Base-by-base conservation (phyloP, 1,140 invertebrate species). In the Pseudomyrmex flavicornis region DNA sequence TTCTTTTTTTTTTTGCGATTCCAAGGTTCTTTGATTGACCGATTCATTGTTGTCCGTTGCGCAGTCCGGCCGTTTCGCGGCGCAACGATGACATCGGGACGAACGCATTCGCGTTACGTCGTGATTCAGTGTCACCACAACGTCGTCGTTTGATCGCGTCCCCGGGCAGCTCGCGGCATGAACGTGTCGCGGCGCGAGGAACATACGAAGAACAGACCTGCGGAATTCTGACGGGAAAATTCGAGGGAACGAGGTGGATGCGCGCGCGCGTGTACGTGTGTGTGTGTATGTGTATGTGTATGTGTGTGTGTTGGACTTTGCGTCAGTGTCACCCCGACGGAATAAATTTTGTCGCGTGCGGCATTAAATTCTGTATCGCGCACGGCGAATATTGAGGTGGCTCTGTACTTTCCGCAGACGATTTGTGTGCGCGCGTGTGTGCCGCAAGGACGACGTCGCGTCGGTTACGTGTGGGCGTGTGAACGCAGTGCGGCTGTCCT, bases 1-100 rank as follows among this genome's bases (percentile, higher is more conserved):
- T 74, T 7, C 13, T 74, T 7, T 35, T 35, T 35, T 7, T 35
- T 35, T 35, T 35, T 35, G 5, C 76, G 15, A 70, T 50, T 50
- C 22, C 54, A 72, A 80, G 65, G 17, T 72, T 17, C 20, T 50
- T 15, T 22, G n/a, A n/a, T n/a, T n/a, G n/a, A n/a, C n/a, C n/a
- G 66, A 70, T 80, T 17, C 65, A 58, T 77, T 65, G 50, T 80
- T 66, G 54, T 58, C 8, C 26, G 22, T 59, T 44, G 10, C 17
- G 35, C 54, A 22, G 44, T 26, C 20, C 20, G 17, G 10, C 2
- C 10, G 44, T 22, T 58, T 48, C 52, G 58, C 35, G 4, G 17
- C 35, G 35, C 70, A 61, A 79, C 20, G 65, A 59, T 58, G 65
- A 59, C 65, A 59, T 26, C 54, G 44, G 59, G 12, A 35, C 22